Conservation (phyloP, 2,888 invertebrate species). For the Eupithecia abbreviata region DNA sequence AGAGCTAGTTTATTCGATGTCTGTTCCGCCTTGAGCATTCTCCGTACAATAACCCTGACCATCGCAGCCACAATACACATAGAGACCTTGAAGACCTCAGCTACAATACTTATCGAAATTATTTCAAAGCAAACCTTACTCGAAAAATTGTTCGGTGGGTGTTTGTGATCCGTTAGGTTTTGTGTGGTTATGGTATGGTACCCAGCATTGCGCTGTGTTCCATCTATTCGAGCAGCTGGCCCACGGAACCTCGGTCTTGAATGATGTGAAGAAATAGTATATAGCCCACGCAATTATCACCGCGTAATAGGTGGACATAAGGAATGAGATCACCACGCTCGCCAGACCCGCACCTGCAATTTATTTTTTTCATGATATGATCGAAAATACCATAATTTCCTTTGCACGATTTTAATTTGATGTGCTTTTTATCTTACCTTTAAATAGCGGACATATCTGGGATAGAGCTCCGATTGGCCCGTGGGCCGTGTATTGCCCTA, state of each 20-base stretch:
- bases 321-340: conserved; percentile 96
- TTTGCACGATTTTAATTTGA: conserved; percentile 36
- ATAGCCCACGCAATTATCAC: conserved; percentile 97
- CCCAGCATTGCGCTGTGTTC: conserved; percentile 94
- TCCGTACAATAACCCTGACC: conserved; percentile 26
- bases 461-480: conserved; percentile 96
- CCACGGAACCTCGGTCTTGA: conserved; percentile 95
- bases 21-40: conserved; percentile 22
- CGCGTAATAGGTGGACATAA: conserved; percentile 97
- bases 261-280: conserved; percentile 96
- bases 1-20: background rate
- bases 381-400: background rate
- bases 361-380: conserved; percentile 19
- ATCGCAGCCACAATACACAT: conserved; percentile 9
- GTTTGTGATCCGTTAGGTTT: conserved; percentile 90
- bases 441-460: conserved; percentile 95
- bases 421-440: conserved; percentile 85
- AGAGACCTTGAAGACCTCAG: conserved; percentile 11
- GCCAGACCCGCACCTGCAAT: conserved; percentile 95
- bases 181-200: conserved; percentile 86
- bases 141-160: conserved; percentile 96
- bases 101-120: conserved; percentile 7
- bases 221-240: conserved; percentile 92
- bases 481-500: conserved; percentile 96
- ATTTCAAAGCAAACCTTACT: conserved; percentile 84